Evolutionary conservation across 2,113 vertebrate species (phyloP).

Genomic region (Anhinga rufa): DNA sequence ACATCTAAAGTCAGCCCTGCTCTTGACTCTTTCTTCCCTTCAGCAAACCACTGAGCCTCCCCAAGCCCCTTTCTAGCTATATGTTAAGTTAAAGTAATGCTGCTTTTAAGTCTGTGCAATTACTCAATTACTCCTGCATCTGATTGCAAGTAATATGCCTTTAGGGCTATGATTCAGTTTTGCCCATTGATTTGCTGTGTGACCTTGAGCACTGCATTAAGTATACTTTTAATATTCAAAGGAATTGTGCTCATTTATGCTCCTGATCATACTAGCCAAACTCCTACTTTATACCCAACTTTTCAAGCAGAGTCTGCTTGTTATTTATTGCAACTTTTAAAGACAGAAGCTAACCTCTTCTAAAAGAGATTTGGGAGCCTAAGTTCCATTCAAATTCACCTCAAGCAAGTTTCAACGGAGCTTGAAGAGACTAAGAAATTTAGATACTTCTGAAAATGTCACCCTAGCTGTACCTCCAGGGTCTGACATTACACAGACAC

Average conservation of each 20-base stretch:
- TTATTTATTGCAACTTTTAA: not conserved
- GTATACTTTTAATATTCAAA: not conserved
- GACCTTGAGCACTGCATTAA: not conserved
- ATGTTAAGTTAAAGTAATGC: not conserved
- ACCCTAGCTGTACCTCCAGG: not conserved
- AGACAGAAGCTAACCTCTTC: not conserved
- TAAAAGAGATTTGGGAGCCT: not conserved
- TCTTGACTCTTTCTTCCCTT: not conserved
- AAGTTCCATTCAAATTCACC: not conserved
- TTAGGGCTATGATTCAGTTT: not conserved
- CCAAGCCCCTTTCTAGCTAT: not conserved
- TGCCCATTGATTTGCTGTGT: not conserved
- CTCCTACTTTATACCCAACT: not conserved
- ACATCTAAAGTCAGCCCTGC: not conserved
- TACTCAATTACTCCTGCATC: not conserved
- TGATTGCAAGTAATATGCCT: not conserved
- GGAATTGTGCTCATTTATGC: not conserved
- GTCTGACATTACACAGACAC: not conserved
- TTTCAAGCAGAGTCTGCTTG: not conserved
- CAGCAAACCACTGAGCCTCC: not conserved
- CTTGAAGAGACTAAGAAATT: not conserved
- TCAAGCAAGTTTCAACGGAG: not conserved
- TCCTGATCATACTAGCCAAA: not conserved
- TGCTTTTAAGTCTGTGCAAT: not conserved
- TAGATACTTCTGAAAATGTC: constrained; percentile 12